Evolutionary conservation across 1,140 invertebrate genomes (phyloP), one percentile per base, ranked within the genome.

Genomic region (Brachionus sp.): DNA sequence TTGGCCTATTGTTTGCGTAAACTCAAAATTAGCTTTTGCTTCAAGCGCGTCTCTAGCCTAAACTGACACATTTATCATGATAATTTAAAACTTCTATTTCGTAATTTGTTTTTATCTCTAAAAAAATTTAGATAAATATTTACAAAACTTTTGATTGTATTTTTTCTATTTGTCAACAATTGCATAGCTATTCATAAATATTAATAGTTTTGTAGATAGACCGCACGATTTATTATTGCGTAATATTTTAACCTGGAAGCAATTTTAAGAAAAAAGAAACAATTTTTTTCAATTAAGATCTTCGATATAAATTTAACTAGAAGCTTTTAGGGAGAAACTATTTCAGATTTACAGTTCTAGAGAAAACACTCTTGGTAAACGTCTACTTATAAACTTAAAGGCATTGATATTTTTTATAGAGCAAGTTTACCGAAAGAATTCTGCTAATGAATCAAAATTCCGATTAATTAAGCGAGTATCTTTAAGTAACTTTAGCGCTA

Each of bases 1-100:
- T 29, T 70, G 16, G n/a, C 5, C 66, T 23, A 70, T 57, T 57
- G 50, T 57, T 16, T 16, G 16, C 50, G 37, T 39, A 70, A 33
- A 70, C 37, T 16, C n/a, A 39, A 33, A 70, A 37, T 42, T n/a
- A 66, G 25, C 19, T 57, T 5, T 57, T 57, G 50, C 50, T 57
- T 57, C 50, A 7, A 25, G 19, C 16, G 50, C n/a, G 50, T 57
- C 50, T 19, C 50, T 19, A 6, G 50, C 50, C 16, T 57, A 35
- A 35, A 66, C 64, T 66, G 64, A 66, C 64, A 66, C 64, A 66
- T 66, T 66, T 66, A 66, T 66, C 64, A 66, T 19, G 50, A 57
- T 57, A 66, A 66, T 66, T 37, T 33, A 66, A 37, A n/a, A 35
- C 33, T 66, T 66, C 33, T 13, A 66, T 66, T 66, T 66, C 64